phyloP scores from a whole-genome alignment of 1,140 invertebrate species.

The Drosophila biarmipes region DNA sequence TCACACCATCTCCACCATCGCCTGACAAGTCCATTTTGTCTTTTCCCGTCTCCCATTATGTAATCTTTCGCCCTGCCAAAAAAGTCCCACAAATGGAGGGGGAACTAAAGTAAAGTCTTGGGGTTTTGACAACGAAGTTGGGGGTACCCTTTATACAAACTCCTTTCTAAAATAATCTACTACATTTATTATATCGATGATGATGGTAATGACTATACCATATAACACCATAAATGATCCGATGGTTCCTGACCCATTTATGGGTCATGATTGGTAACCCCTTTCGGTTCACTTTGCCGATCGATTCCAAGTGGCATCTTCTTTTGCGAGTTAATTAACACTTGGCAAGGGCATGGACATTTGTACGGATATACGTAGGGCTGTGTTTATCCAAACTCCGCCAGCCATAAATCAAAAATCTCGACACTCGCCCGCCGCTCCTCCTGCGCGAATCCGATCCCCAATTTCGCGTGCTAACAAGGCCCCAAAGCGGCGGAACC shows the following conservation, averaged over 20 bases:
- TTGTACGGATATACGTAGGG: constrained; percentile 24
- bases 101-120: background rate
- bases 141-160: constrained; percentile 1
- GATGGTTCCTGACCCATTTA: background rate
- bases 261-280: background rate
- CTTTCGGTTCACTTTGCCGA: background rate
- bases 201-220: too few species aligned
- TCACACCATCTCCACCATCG: constrained; percentile 46
- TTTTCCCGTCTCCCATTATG: constrained; percentile 28
- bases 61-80: constrained; percentile 30
- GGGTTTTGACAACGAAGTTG: background rate
- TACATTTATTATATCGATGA: too few species aligned
- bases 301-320: constrained; percentile 11
- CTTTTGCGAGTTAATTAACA: constrained; percentile 36
- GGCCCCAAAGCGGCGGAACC: constrained; percentile 53
- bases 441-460: constrained; percentile 15
- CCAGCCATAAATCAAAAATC: constrained; percentile 73
- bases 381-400: constrained; percentile 43
- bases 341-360: constrained; percentile 19
- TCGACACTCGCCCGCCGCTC: constrained; percentile 40
- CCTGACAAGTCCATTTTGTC: constrained; percentile 23
- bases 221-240: too few species aligned
- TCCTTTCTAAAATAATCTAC: background rate
- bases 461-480: constrained; percentile 76
- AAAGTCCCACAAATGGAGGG: background rate